Conservation (phyloP, 35 echinoderm and acorn worm species). For the Acanthaster planci region DNA sequence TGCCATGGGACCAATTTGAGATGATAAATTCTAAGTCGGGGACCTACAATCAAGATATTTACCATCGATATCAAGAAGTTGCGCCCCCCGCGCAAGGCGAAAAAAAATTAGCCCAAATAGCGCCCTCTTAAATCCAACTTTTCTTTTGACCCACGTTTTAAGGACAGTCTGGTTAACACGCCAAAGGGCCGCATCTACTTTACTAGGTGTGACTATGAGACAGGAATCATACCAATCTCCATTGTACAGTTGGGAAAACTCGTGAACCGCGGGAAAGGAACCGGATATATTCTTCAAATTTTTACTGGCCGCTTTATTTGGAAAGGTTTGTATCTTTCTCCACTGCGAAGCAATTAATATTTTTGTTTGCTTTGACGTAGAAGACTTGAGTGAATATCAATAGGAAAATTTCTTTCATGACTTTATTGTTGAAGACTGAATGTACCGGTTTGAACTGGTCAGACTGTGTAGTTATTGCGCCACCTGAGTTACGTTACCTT, state of each 20-base stretch:
- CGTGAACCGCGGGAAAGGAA: constrained; percentile 15
- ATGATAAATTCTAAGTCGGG: too few relatives aligned
- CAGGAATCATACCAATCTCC: too few relatives aligned
- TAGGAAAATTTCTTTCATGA: neutral
- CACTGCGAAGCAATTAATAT: neutral
- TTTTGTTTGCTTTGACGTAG: neutral
- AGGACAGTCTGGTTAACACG: too few relatives aligned
- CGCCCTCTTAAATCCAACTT: too few relatives aligned
- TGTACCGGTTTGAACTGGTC: constrained; percentile 19
- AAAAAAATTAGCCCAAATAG: too few relatives aligned
- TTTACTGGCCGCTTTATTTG: neutral
- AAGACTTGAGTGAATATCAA: neutral
- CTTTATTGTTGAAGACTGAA: neutral
- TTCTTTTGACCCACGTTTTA: too few relatives aligned
- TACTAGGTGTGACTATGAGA: too few relatives aligned
- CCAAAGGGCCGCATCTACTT: too few relatives aligned
- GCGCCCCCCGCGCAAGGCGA: too few relatives aligned
- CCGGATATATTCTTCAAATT: neutral
- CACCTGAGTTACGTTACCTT: neutral
- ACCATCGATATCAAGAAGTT: too few relatives aligned
- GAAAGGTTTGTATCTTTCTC: neutral
- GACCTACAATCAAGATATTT: too few relatives aligned
- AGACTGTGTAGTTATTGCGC: neutral
- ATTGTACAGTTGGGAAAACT: neutral
- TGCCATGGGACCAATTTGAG: too few relatives aligned